Base-by-base conservation (phyloP, 2,113 vertebrate genomes). In the Brachyistius frenatus region DNA sequence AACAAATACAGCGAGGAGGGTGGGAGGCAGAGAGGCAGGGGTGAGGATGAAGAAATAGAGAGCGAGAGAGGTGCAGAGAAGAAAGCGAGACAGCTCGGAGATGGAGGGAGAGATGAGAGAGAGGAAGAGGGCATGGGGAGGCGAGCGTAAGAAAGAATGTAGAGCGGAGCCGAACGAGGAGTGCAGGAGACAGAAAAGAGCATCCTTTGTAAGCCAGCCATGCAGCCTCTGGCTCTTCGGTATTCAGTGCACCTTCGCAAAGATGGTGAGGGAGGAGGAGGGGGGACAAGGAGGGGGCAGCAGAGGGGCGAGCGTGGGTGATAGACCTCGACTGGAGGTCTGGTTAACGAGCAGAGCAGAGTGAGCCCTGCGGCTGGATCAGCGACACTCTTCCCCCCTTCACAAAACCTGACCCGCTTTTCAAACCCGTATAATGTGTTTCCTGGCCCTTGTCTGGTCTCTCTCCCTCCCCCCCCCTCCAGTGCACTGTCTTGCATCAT, bases 151-250 rank as follows among this genome's bases (percentile, higher is more conserved):
- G 71, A 67, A 52, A 64, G 67, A 82, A 82, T 65, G 73, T 35
- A 16, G 75, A 84, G 84, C 35, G 69, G 58, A 77, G 68, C 53
- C 65, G 63, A 82, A 56, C 33, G 61, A 73, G 81, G 74, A 77
- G 75, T 39, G 75, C 46, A 54, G 77, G 63, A 84, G 73, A 85
- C 16, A 56, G 71, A 79, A 86, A 84, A 89, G 81, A 89, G 86
- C 82, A 82, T 80, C 78, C 73, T 90, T 88, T 91, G 81, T 85
- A 76, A 76, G 79, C 10, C 78, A 53, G 84, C 73, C 82, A 44
- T 73, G 76, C 73, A 75, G 82, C 91, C 84, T 70, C 68, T 46
- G 76, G 85, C 81, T 87, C 64, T 49, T 88, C 78, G 5, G 74
- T 69, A 90, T 83, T 88, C 87, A 71, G 53, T 37, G 69, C 88